These are phyloP conservation scores for Danaus melanippus DNA, from an alignment of 1,140 invertebrate species.

Conservation along the genomic window DNA sequence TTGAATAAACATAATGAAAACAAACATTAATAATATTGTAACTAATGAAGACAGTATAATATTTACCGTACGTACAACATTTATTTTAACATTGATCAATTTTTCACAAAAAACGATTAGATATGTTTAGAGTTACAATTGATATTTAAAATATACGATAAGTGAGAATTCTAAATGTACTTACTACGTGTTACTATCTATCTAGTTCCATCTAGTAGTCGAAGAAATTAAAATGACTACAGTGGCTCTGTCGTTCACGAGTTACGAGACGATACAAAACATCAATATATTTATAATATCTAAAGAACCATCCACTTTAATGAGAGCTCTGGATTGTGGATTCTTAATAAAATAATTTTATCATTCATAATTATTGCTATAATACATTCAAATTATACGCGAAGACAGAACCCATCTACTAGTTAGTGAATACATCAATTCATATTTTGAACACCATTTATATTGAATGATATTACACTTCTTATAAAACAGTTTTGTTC, in stretches of 20 bases:
- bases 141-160: slow-evolving; percentile 64
- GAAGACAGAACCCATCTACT: slow-evolving; percentile 18
- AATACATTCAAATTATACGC: background rate
- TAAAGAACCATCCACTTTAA: too few species aligned
- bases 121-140: slow-evolving; percentile 66
- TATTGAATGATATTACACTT: too few species aligned
- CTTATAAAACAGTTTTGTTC: too few species aligned
- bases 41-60: slow-evolving; percentile 68
- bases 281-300: too few species aligned
- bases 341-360: too few species aligned
- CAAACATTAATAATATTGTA: slow-evolving; percentile 64
- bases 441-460: slow-evolving; percentile 21
- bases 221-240: too few species aligned
- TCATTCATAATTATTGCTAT: slow-evolving; percentile 8
- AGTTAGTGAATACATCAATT: slow-evolving; percentile 14
- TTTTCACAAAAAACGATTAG: slow-evolving; percentile 68
- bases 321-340: too few species aligned
- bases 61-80: slow-evolving; percentile 69
- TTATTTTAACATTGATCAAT: slow-evolving; percentile 68
- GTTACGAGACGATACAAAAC: too few species aligned
- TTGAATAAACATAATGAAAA: slow-evolving; percentile 71
- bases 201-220: slow-evolving; percentile 11
- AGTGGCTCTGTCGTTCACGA: too few species aligned
- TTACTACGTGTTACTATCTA: slow-evolving; percentile 24
- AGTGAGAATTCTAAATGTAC: slow-evolving; percentile 30